Evolutionary conservation across 2,888 invertebrate genomes (phyloP).

Genomic region (Mesoligia furuncula): DNA sequence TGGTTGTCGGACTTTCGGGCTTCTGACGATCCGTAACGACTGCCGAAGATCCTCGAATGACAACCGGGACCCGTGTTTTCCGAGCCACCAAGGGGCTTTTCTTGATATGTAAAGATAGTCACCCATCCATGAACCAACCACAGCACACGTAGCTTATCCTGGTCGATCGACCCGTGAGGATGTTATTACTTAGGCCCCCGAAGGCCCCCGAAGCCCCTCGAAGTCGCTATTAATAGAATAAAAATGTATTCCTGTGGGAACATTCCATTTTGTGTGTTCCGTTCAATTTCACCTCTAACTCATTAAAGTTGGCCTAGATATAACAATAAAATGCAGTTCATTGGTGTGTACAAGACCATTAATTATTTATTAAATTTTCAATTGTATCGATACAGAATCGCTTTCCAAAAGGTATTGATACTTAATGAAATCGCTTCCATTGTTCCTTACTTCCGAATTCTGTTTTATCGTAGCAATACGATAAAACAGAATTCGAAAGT

Average conservation of each 20-base stretch:
- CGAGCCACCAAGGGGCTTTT: not conserved
- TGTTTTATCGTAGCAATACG: conserved; percentile 24
- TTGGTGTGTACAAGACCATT: not conserved
- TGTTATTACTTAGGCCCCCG: not conserved
- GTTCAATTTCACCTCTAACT: not conserved
- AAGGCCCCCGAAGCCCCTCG: too few species aligned
- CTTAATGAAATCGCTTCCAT: conserved; percentile 27
- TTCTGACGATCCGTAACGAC: too few species aligned
- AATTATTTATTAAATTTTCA: conserved; percentile 24
- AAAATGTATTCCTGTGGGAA: not conserved
- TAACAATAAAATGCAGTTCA: not conserved
- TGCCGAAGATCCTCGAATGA: too few species aligned
- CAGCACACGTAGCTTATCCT: not conserved
- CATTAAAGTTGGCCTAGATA: not conserved
- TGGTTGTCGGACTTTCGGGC: too few species aligned
- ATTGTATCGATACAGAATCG: conserved; percentile 8
- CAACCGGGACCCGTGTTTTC: not conserved
- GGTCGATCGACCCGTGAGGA: not conserved
- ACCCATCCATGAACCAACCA: not conserved
- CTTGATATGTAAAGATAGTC: not conserved
- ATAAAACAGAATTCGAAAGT: not conserved
- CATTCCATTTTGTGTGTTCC: too few species aligned
- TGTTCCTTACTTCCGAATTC: conserved; percentile 34
- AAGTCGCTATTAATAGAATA: not conserved
- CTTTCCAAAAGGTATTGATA: conserved; percentile 7